phyloP scores from a whole-genome alignment of 2,113 vertebrate species.

The Pangasianodon gigas region DNA sequence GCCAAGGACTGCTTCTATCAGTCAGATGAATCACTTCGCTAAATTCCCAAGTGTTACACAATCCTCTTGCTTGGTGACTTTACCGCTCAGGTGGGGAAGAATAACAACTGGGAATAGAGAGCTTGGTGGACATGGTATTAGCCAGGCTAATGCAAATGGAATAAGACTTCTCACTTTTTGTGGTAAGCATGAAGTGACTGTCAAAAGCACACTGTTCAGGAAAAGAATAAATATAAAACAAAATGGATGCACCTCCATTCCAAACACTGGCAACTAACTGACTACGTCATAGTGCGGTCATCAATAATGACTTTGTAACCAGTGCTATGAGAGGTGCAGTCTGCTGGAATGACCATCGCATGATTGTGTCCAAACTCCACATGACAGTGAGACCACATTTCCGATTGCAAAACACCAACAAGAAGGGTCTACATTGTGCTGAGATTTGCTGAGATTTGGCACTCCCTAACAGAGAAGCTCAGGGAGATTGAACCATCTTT shows the following conservation, averaged over 20 bases:
- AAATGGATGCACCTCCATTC: too few species aligned
- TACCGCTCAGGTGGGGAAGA: not conserved
- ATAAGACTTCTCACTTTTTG: not conserved
- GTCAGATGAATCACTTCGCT: not conserved
- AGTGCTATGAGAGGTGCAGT: not conserved
- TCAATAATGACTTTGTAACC: not conserved
- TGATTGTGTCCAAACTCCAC: not conserved
- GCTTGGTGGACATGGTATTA: not conserved
- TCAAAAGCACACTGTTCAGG: not conserved
- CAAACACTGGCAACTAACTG: not conserved
- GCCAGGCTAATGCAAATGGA: not conserved
- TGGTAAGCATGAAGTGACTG: not conserved
- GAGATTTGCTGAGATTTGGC: too few species aligned
- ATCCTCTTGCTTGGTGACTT: not conserved
- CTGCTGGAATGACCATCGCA: not conserved
- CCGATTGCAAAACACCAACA: not conserved
- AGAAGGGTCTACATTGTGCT: not conserved
- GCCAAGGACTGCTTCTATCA: not conserved
- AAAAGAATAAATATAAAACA: not conserved
- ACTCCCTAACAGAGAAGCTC: not conserved
- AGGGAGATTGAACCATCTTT: not conserved
- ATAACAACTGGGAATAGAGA: not conserved
- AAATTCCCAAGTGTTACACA: not conserved
- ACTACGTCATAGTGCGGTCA: not conserved
- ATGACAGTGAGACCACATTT: not conserved